Conservation (phyloP, 2,888 invertebrate species). For the Sphecodes monilicornis region DNA sequence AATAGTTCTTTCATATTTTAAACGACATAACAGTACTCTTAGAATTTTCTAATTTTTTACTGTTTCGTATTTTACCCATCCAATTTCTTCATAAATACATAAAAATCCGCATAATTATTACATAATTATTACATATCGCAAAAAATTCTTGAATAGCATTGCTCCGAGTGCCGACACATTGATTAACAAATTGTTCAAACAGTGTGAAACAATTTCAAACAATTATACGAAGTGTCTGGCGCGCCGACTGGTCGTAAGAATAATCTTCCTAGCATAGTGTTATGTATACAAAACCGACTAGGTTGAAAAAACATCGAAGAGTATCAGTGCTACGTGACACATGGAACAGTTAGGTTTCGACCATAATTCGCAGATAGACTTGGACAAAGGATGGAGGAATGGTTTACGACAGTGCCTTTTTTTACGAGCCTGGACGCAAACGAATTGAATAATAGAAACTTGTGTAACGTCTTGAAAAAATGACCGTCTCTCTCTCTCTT, state of each 20-base stretch:
- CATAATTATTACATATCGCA: no score
- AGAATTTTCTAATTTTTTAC: no score
- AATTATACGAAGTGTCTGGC: neutral
- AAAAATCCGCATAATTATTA: no score
- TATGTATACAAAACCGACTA: neutral
- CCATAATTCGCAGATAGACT: neutral
- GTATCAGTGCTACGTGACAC: conserved; percentile 43
- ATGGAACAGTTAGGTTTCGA: neutral
- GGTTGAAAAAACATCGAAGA: neutral
- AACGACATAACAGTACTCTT: no score
- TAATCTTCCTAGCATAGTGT: neutral
- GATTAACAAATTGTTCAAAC: neutral
- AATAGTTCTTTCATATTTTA: no score
- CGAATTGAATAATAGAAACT: conserved; percentile 17
- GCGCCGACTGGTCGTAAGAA: neutral
- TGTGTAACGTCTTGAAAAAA: neutral
- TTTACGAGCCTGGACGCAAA: neutral
- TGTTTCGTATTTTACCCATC: no score
- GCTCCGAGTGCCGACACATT: neutral
- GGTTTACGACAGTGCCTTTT: neutral
- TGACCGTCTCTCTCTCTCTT: conserved; percentile 20
- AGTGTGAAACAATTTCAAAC: neutral
- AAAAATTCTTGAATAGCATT: no score
- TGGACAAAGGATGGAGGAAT: neutral
- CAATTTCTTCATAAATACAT: no score